phyloP scores from a whole-genome alignment of 2,797 vertebrate species.

The Enteromius mattozi region DNA sequence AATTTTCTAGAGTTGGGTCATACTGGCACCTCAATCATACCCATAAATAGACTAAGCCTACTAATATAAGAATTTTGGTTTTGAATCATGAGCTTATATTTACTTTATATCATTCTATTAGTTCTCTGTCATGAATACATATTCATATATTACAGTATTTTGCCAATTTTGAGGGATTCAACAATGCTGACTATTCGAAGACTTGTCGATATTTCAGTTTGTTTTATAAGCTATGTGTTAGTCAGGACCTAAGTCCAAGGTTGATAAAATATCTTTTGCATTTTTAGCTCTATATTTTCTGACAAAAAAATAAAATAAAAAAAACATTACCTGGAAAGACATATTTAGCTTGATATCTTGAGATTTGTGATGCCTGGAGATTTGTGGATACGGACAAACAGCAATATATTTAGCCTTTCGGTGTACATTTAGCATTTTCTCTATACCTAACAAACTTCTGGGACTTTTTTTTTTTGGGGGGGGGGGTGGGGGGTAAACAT shows the following conservation, averaged over 20 bases:
- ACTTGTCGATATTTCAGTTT: too few relatives aligned
- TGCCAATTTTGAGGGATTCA: too few relatives aligned
- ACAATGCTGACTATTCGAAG: too few relatives aligned
- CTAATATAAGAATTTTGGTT: neutral
- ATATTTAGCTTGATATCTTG: neutral
- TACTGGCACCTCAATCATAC: too few relatives aligned
- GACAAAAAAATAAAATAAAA: neutral
- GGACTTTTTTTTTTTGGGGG: too few relatives aligned
- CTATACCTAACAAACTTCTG: neutral
- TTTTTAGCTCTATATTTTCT: neutral
- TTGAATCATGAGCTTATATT: neutral
- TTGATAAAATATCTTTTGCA: neutral
- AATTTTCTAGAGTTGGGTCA: too few relatives aligned
- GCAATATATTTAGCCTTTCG: neutral
- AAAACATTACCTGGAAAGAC: neutral
- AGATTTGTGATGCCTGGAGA: neutral
- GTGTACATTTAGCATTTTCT: neutral
- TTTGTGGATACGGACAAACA: neutral
- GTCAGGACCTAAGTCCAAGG: neutral
- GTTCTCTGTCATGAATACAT: too few relatives aligned
- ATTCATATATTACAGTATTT: too few relatives aligned
- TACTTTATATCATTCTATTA: neutral
- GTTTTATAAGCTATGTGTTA: neutral
- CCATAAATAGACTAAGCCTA: neutral
- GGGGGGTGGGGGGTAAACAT: neutral